Evolutionary conservation across 1,140 invertebrate genomes (phyloP).

Genomic region (Sitodiplosis mosellana): DNA sequence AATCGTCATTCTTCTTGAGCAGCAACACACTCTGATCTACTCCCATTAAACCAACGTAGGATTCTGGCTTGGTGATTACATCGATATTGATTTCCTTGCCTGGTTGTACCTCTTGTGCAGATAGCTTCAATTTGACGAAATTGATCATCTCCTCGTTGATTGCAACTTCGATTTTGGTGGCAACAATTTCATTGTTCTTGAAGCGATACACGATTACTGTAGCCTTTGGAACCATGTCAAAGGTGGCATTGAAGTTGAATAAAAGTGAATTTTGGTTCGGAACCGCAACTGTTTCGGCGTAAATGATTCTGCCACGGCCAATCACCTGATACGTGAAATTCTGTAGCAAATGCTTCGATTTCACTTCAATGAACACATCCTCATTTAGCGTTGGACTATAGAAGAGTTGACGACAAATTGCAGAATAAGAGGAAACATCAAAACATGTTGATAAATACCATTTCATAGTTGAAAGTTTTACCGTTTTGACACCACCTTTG

Average conservation of each 20-base stretch:
- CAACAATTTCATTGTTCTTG: neutral
- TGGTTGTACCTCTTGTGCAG: conserved; percentile 37
- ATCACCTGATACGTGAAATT: neutral
- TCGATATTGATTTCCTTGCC: conserved; percentile 43
- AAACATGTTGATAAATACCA: no score
- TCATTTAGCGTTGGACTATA: neutral
- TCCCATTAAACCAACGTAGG: conserved; percentile 60
- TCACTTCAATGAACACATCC: neutral
- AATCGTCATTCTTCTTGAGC: conserved; percentile 39
- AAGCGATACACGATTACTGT: conserved; percentile 1
- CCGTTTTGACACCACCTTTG: neutral
- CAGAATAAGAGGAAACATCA: no score
- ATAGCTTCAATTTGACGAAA: conserved; percentile 19
- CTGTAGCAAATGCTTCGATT: neutral
- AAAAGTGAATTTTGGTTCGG: conserved; percentile 25
- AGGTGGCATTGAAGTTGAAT: neutral
- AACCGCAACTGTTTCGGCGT: conserved; percentile 16
- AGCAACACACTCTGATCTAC: conserved; percentile 67
- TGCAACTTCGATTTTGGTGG: neutral
- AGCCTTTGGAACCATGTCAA: conserved; percentile 2
- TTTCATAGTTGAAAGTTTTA: neutral
- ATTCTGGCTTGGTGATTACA: conserved; percentile 55
- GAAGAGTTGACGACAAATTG: neutral
- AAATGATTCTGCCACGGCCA: neutral
- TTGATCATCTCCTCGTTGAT: neutral